A percentile compares a stretch with the other conserved stretches of the same genome.
These are phyloP conservation scores for Griposia aprilina DNA, from an alignment of 2,888 invertebrate genomes.

Conservation along the genomic window DNA sequence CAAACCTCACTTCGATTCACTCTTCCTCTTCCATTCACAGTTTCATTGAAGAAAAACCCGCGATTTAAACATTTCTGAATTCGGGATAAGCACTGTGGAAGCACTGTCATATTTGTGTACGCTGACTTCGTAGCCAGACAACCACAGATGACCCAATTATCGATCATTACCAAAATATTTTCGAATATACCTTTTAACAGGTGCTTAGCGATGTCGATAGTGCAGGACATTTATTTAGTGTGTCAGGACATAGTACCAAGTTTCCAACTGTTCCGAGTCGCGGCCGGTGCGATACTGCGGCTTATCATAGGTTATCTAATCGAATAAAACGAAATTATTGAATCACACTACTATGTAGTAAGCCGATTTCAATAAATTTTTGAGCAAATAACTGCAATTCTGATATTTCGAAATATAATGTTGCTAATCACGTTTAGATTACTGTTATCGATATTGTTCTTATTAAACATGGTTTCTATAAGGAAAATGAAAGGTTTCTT, in stretches of 20 bases:
- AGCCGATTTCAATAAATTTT: constrained; percentile 50
- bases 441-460: constrained; percentile 10
- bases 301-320: constrained; percentile 78
- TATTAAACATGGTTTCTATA: not conserved
- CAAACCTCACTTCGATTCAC: constrained; percentile 17
- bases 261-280: constrained; percentile 41
- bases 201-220: constrained; percentile 78
- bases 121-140: constrained; percentile 43
- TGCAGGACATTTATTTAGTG: constrained; percentile 81
- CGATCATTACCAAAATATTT: constrained; percentile 45
- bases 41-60: not conserved
- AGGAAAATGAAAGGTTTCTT: constrained; percentile 16
- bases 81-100: not conserved
- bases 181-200: constrained; percentile 78
- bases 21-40: constrained; percentile 10
- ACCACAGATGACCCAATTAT: constrained; percentile 47
- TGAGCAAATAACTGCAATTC: constrained; percentile 44
- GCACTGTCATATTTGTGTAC: not conserved
- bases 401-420: constrained; percentile 33
- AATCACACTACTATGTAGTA: constrained; percentile 61
- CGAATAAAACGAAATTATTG: constrained; percentile 70
- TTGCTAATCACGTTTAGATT: constrained; percentile 22
- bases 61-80: not conserved
- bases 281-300: constrained; percentile 61
- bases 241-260: constrained; percentile 70